phyloP scores from a whole-genome alignment of 2,113 vertebrate genomes.

The Perca schrenkii region DNA sequence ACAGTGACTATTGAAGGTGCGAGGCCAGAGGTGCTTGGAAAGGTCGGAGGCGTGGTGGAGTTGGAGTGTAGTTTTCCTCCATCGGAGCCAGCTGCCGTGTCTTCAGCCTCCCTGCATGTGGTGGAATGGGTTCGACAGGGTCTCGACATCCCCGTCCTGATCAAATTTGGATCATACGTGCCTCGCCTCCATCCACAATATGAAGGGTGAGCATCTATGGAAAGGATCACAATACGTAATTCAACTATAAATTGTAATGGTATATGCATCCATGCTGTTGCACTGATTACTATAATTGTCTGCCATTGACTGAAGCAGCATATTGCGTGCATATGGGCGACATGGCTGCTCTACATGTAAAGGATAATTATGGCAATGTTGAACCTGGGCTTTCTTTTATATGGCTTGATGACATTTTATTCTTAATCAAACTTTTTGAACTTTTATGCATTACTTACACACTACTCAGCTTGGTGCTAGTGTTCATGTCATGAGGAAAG shows the following conservation, averaged over 20 bases:
- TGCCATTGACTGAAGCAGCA: not conserved
- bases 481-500: too few species aligned
- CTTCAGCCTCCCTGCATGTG: conserved; percentile 86
- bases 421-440: not conserved
- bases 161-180: conserved; percentile 91
- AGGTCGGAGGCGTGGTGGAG: conserved; percentile 84
- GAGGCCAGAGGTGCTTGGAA: conserved; percentile 81
- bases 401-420: not conserved
- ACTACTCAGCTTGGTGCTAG: too few species aligned
- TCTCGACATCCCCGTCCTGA: conserved; percentile 91
- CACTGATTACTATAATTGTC: not conserved
- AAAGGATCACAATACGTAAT: not conserved
- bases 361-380: not conserved
- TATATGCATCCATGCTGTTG: not conserved
- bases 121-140: conserved; percentile 95
- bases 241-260: not conserved
- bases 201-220: conserved; percentile 86
- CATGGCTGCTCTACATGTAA: not conserved
- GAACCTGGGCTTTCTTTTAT: not conserved
- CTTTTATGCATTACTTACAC: not conserved
- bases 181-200: conserved; percentile 92
- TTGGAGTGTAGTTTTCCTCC: conserved; percentile 87
- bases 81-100: conserved; percentile 50
- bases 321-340: not conserved
- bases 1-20: conserved; percentile 37